phyloP scores from a whole-genome alignment of 2,113 vertebrate genomes.

The Ploceus nigricollis region DNA sequence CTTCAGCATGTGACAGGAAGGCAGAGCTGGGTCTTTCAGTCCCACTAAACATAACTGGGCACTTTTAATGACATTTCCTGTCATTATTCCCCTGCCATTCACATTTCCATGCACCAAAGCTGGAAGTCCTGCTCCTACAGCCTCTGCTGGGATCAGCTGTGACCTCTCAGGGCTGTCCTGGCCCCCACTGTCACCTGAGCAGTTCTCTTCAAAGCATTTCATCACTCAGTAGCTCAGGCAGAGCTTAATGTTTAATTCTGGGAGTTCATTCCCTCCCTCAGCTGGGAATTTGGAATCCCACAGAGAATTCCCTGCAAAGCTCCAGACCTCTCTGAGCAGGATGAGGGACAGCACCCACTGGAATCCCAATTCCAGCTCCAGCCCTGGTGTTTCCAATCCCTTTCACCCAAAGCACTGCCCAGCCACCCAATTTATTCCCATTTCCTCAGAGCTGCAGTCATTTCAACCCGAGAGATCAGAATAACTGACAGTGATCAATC shows the following conservation, averaged over 20 bases:
- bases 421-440: background rate
- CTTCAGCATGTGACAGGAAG: background rate
- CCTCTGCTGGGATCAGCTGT: background rate
- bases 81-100: background rate
- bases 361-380: background rate
- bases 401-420: background rate
- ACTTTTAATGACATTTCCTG: background rate
- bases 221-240: background rate
- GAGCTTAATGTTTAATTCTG: background rate
- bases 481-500: fast-evolving
- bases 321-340: background rate
- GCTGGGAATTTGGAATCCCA: background rate
- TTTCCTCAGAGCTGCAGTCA: background rate
- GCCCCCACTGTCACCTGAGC: background rate
- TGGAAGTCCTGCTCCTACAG: background rate
- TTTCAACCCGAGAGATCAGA: background rate
- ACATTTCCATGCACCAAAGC: background rate
- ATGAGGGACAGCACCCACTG: background rate
- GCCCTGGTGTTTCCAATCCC: background rate
- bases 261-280: background rate
- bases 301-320: background rate
- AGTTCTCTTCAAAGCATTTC: background rate
- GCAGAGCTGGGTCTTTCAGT: background rate
- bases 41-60: no score
- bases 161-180: background rate